These are phyloP conservation scores for Biston betularia DNA, from an alignment of 2,888 invertebrate genomes.

Conservation along the genomic window DNA sequence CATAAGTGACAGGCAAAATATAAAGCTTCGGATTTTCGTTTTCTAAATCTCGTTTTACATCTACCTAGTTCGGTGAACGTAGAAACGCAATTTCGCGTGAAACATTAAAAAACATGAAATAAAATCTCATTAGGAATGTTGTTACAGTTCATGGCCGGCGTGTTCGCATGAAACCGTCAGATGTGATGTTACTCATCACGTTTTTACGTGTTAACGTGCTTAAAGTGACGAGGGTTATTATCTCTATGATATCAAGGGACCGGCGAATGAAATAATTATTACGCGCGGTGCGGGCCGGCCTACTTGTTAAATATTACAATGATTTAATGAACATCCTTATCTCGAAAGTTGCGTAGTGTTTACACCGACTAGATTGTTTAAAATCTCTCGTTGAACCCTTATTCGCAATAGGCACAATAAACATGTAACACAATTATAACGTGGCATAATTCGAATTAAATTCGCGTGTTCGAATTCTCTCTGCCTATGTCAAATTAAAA, in stretches of 20 bases:
- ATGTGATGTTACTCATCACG: slow-evolving; percentile 22
- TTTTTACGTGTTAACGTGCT: slow-evolving; percentile 32
- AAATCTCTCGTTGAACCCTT: slow-evolving; percentile 15
- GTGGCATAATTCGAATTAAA: no score
- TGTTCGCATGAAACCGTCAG: slow-evolving; percentile 24
- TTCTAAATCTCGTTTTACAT: no score
- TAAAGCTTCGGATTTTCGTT: no score
- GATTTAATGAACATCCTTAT: slow-evolving; percentile 43
- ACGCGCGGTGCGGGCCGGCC: slow-evolving; percentile 30
- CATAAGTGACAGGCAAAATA: no score
- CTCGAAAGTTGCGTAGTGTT: slow-evolving; percentile 35
- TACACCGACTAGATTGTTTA: slow-evolving; percentile 25
- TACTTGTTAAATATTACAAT: slow-evolving; percentile 43
- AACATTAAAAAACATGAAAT: slow-evolving; percentile 27
- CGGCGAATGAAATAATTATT: slow-evolving; percentile 40
- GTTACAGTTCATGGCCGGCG: slow-evolving; percentile 13
- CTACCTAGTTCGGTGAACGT: neutral
- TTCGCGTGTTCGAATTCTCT: no score
- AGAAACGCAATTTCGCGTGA: slow-evolving; percentile 11
- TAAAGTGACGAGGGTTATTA: slow-evolving; percentile 35
- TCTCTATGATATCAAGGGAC: slow-evolving; percentile 33
- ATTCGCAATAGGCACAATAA: no score
- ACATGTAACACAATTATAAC: no score
- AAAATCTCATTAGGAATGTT: slow-evolving; percentile 26
- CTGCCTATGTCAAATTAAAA: no score